phyloP scores from a whole-genome alignment of 2,888 invertebrate genomes.

The Microdon myrmicae region DNA sequence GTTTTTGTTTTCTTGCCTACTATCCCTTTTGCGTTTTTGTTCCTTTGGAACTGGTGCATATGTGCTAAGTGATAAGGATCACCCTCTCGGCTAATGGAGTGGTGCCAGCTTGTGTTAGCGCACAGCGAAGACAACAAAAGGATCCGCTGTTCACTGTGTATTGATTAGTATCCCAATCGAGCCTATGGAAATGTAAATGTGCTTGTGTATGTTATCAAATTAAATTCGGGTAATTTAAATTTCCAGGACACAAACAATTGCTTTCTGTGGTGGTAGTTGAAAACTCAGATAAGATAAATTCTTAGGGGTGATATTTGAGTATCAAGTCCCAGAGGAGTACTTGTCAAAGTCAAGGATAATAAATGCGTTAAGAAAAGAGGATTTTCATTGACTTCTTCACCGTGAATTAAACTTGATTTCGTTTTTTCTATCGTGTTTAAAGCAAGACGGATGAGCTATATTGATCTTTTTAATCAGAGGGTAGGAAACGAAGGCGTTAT shows the following conservation, averaged over 20 bases:
- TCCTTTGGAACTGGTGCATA: slow-evolving; percentile 25
- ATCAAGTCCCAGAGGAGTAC: slow-evolving; percentile 35
- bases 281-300: slow-evolving; percentile 33
- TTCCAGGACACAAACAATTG: slow-evolving; percentile 32
- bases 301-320: slow-evolving; percentile 33
- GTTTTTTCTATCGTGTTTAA: no score
- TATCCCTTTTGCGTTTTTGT: slow-evolving; percentile 6
- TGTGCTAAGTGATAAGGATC: slow-evolving; percentile 45
- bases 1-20: slow-evolving; percentile 9
- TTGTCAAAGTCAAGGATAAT: neutral
- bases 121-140: slow-evolving; percentile 16
- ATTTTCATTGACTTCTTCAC: no score
- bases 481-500: no score
- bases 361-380: neutral
- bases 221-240: slow-evolving; percentile 49
- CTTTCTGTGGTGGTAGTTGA: slow-evolving; percentile 19
- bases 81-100: slow-evolving; percentile 35
- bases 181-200: neutral
- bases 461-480: no score
- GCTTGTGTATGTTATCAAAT: slow-evolving; percentile 38
- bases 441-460: no score
- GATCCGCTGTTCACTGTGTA: slow-evolving; percentile 11
- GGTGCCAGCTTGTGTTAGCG: slow-evolving; percentile 44
- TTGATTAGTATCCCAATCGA: neutral
- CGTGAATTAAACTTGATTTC: no score